Evolutionary conservation across 2,888 invertebrate species (phyloP), one percentile per base, ranked within the genome.

Genomic region (Clistopyga incitator): DNA sequence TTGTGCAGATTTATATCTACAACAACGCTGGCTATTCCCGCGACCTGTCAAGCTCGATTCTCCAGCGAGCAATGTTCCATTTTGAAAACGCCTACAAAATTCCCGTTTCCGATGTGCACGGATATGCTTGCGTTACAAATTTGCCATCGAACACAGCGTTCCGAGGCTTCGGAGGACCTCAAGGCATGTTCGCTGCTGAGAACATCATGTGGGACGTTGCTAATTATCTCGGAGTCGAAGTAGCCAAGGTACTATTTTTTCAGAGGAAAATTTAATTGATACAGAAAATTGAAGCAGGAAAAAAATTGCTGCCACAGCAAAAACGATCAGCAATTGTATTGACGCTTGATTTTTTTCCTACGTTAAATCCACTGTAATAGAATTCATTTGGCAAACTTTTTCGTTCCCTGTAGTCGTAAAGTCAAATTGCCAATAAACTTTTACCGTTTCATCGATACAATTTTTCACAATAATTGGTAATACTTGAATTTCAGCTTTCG

Each of bases 71-170:
- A 0, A 95, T 98, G 95, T 95, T 96, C 78, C 97, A 97, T 91
- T 95, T 96, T 87, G 96, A 97, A 93, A 98, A 98, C 92, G 95
- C 97, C 0, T 99, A 98, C 93, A 95, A 95, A 86, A 95, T 98
- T 84, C 97, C 97, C 0, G 96, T 96, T 87, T 94, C 96, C 0
- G 95, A 95, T 85, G 95, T 97, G 0, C 95, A 94, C 13, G 97
- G 97, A 0, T 95, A 95, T 89, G 94, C 96, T 13, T 99, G 98
- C 90, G 96, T 95, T 93, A 99, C 99, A 0, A 98, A 99, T 94
- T 92, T 98, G 70, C 96, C 98, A 0, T 98, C 98, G 0, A 98
- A 98, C 91, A 99, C 98, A 0, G 99, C 99, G 0, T 99, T 98
- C 90, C 94, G 99, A 88, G 98, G 98, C 1, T 98, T 98, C 90